These are phyloP conservation scores for Lasioglossum malachurum DNA, from an alignment of 2,888 invertebrate genomes.

Conservation along the genomic window DNA sequence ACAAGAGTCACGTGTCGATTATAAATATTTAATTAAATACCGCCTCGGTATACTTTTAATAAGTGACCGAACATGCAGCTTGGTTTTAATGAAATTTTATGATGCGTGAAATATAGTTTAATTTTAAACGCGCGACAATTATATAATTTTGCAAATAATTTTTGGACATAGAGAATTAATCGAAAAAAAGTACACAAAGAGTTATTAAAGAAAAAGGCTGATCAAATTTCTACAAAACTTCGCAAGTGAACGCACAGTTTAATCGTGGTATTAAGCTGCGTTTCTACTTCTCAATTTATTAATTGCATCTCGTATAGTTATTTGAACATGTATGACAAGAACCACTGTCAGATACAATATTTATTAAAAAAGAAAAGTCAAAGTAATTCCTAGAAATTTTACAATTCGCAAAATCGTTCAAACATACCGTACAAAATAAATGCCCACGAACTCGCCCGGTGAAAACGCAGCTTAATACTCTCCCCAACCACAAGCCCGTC, in stretches of 20 bases:
- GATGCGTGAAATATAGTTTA: background rate
- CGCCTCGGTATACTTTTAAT: background rate
- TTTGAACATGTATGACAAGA: no score
- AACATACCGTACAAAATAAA: background rate
- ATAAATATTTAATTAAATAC: background rate
- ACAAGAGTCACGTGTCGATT: background rate
- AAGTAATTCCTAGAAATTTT: background rate
- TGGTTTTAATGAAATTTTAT: background rate
- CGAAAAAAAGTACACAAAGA: background rate
- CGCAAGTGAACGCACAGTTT: background rate
- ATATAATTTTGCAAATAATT: background rate
- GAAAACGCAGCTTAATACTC: background rate
- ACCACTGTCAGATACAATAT: background rate
- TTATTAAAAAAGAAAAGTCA: background rate
- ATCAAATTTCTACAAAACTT: background rate
- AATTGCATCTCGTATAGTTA: background rate
- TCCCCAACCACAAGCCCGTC: background rate
- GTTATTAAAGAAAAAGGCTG: background rate
- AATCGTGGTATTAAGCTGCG: background rate
- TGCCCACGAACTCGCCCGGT: background rate
- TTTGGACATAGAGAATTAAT: background rate
- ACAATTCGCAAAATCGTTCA: background rate
- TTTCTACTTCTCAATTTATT: background rate
- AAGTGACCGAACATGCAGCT: background rate
- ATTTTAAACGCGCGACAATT: background rate